Evolutionary conservation across 2,888 invertebrate species (phyloP).

Genomic region (Macaria notata): DNA sequence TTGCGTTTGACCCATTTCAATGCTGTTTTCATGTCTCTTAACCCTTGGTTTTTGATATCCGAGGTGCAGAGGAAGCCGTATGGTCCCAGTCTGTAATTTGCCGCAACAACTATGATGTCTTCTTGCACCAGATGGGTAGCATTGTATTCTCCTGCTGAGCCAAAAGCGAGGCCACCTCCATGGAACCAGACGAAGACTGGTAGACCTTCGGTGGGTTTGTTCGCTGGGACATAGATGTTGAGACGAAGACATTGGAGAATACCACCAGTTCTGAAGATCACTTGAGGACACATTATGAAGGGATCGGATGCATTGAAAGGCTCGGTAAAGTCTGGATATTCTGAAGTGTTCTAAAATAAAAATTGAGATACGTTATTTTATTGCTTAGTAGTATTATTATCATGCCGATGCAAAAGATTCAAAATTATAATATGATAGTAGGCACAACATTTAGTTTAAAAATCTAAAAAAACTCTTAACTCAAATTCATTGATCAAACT

Average conservation of each 20-base stretch:
- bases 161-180: conserved; percentile 57
- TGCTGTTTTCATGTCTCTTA: conserved; percentile 59
- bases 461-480: too few relatives aligned
- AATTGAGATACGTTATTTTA: not conserved
- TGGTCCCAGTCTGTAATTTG: conserved; percentile 61
- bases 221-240: conserved; percentile 46
- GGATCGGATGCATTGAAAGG: conserved; percentile 52
- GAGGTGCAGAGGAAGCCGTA: conserved; percentile 65
- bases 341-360: conserved; percentile 42
- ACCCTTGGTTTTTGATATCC: conserved; percentile 52
- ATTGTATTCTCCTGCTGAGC: conserved; percentile 51
- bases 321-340: conserved; percentile 39
- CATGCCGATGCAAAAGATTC: too few relatives aligned
- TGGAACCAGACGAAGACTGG: conserved; percentile 65
- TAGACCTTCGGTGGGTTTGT: conserved; percentile 30
- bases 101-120: conserved; percentile 50
- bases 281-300: conserved; percentile 50
- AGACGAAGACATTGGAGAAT: conserved; percentile 46
- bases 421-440: too few relatives aligned
- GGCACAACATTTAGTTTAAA: too few relatives aligned
- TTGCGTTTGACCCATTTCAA: conserved; percentile 58
- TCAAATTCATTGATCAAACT: too few relatives aligned
- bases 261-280: conserved; percentile 32
- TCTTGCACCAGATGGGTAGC: conserved; percentile 51
- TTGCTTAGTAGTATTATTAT: too few relatives aligned